Evolutionary conservation across 2,888 invertebrate species (phyloP).

Genomic region (Dysmachus trigonus): DNA sequence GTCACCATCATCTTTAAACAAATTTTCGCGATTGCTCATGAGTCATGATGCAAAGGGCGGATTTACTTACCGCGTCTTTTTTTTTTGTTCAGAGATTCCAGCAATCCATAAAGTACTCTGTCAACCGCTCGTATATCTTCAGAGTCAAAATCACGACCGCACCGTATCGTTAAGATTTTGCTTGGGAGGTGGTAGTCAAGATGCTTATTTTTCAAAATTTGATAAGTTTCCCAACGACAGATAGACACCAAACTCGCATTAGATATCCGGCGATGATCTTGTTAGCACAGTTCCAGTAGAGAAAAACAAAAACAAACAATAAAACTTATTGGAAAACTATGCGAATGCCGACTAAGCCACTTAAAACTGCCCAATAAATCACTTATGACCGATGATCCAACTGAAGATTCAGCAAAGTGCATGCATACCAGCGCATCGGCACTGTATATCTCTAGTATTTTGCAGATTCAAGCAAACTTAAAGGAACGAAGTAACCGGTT

Average conservation of each 20-base stretch:
- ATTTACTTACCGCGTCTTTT: not conserved
- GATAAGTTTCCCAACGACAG: not conserved
- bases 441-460: not conserved
- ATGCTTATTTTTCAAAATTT: not conserved
- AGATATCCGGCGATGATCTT: not conserved
- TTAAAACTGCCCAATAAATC: slow-evolving; percentile 32
- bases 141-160: not conserved
- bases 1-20: not conserved
- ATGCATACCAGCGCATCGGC: not conserved
- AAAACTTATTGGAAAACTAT: not conserved
- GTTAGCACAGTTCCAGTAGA: not conserved
- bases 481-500: not conserved
- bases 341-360: slow-evolving; percentile 14
- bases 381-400: slow-evolving; percentile 9
- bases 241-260: not conserved
- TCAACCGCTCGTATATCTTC: not conserved
- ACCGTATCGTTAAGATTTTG: not conserved
- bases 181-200: not conserved
- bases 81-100: not conserved
- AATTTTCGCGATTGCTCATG: not conserved
- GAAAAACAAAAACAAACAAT: not conserved
- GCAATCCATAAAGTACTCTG: not conserved
- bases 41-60: not conserved
- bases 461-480: not conserved
- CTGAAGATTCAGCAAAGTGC: not conserved